These are phyloP conservation scores for Tetrax tetrax DNA, from an alignment of 2,113 vertebrate genomes.

Conservation along the genomic window DNA sequence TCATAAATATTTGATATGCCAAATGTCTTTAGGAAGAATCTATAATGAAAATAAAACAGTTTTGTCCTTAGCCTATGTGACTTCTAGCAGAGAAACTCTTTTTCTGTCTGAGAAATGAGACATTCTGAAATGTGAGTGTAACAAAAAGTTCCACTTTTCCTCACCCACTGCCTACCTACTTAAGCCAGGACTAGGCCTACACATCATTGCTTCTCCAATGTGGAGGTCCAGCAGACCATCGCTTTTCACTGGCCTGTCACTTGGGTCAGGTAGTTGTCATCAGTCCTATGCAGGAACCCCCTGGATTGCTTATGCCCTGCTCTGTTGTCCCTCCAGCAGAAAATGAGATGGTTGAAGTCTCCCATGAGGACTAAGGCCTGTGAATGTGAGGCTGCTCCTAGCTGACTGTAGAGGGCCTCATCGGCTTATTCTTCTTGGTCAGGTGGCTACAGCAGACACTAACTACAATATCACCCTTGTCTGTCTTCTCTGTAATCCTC, in stretches of 20 bases:
- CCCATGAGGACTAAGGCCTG: not conserved
- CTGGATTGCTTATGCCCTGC: not conserved
- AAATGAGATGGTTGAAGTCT: not conserved
- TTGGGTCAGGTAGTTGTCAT: not conserved
- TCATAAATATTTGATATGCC: not conserved
- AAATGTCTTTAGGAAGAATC: not conserved
- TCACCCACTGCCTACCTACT: not conserved
- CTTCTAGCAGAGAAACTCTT: not conserved
- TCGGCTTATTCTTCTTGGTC: not conserved
- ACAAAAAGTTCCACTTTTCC: not conserved
- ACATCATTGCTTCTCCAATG: accelerated
- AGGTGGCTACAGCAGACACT: not conserved
- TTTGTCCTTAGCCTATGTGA: not conserved
- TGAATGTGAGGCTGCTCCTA: not conserved
- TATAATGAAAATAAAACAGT: not conserved
- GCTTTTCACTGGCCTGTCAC: not conserved
- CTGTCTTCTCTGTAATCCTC: not conserved
- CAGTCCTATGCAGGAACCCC: not conserved
- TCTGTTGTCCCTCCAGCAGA: not conserved
- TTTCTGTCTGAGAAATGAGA: not conserved
- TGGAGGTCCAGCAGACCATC: not conserved
- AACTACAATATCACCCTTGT: not conserved
- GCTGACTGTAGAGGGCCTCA: not conserved
- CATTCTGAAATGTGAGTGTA: not conserved
- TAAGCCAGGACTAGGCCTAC: not conserved